Conservation (phyloP, 2,113 vertebrate species). For the Mustelus asterias region DNA sequence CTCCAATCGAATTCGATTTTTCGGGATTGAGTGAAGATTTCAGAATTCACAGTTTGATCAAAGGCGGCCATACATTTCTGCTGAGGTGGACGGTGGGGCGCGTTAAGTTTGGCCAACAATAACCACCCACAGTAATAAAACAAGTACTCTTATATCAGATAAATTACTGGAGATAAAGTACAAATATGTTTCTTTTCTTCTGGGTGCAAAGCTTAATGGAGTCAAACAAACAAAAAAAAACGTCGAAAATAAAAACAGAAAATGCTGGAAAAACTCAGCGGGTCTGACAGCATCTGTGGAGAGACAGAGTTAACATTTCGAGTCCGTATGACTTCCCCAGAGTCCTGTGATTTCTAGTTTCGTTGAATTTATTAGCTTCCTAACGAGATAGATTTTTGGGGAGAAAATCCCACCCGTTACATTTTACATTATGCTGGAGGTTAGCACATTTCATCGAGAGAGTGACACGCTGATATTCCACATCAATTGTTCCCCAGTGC, state of each 20-base stretch:
- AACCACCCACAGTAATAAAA: neutral
- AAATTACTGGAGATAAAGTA: neutral
- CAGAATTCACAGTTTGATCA: no score
- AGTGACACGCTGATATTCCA: neutral
- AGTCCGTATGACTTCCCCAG: no score
- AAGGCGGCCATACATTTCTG: no score
- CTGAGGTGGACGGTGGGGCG: no score
- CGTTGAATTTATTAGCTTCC: neutral
- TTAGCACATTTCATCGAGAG: neutral
- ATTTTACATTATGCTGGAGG: neutral
- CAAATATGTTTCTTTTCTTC: neutral
- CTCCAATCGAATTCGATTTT: neutral
- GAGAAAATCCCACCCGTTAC: neutral
- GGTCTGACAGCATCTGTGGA: no score
- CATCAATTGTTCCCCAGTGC: neutral
- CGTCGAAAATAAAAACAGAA: no score
- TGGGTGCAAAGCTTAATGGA: neutral
- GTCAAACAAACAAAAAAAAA: neutral
- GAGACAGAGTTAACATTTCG: no score
- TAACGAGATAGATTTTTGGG: neutral
- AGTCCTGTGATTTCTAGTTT: neutral
- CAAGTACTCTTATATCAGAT: neutral
- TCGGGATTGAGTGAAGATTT: no score
- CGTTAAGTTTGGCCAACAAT: neutral
- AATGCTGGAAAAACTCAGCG: no score